Evolutionary conservation across 1,140 invertebrate genomes (phyloP), one percentile per base, ranked within the genome.

Genomic region (Papilio aristodemus): DNA sequence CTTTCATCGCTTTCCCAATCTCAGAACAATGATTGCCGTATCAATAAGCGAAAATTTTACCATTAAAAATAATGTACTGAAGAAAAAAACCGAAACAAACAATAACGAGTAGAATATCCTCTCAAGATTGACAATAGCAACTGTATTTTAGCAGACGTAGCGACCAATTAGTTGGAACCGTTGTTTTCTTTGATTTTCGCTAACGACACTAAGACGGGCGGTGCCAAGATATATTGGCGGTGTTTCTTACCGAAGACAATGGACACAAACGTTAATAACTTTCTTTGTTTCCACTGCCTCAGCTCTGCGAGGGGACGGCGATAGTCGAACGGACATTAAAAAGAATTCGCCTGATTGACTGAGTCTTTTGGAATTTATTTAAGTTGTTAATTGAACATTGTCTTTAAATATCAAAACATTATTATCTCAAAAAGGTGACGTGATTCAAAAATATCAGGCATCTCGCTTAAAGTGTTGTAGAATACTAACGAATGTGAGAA

Each of bases 191-290:
- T 81, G 72, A 72, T 68, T 37, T 70, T 38, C 13, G 41, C 67
- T 71, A 72, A 81, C 71, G 69, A 59, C 60, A 69, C 72, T 76
- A 73, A 71, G 73, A 63, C 39, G 60, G 19, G 54, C 63, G 41
- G 69, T 76, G 67, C 72, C 80, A 73, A 74, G 68, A 36, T 74
- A 74, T 38, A 63, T 70, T 82, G 85, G 82, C 68, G 68, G 69
- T 67, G 70, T 75, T 75, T 78, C 71, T 75, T 71, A 70, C 73
- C 72, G 71, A 71, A 84, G 78, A 87, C 85, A 87, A 87, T 83
- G 74, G 78, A 60, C 67, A 78, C 75, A 80, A 84, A 85, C 83
- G 82, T 87, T 87, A 87, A 86, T 87, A 87, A 82, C 83, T 83
- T 79, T 83, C 85, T 85, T 86, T 86, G 85, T 86, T 83, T 81